Percentiles rank a stretch among this genome's conserved stretches.
These are phyloP conservation scores for Smittia sp. DNA, from an alignment of 2,888 invertebrate genomes.

Conservation along the genomic window DNA sequence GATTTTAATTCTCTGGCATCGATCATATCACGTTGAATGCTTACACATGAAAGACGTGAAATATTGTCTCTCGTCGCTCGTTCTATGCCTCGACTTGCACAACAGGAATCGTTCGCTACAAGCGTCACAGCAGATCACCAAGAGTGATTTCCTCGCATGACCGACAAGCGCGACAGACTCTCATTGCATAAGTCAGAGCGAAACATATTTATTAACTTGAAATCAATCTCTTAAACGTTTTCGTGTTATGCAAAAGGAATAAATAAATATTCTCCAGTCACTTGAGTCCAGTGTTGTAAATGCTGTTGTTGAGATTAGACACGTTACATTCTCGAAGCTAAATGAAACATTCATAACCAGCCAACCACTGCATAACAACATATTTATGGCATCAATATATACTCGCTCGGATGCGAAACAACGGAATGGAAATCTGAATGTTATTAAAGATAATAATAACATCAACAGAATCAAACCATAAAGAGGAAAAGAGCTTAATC, in stretches of 20 bases:
- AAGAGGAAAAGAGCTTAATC: constrained; percentile 23
- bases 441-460: constrained; percentile 37
- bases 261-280: background rate
- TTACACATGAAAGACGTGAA: background rate
- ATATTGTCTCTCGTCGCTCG: constrained; percentile 6
- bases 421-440: constrained; percentile 29
- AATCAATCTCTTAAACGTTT: constrained; percentile 15
- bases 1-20: constrained; percentile 17
- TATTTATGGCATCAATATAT: background rate
- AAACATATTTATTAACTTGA: constrained; percentile 25
- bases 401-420: background rate
- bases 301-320: background rate
- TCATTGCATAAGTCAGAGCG: background rate
- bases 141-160: too few relatives aligned
- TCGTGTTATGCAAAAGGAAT: background rate
- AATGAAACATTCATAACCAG: constrained; percentile 11
- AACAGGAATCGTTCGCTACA: background rate
- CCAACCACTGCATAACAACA: background rate
- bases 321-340: background rate
- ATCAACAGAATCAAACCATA: constrained; percentile 34
- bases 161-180: background rate
- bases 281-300: background rate
- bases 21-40: constrained; percentile 15
- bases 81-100: background rate
- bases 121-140: background rate